These are phyloP conservation scores for Brachystomella parvula DNA, from an alignment of 1,140 invertebrate species.

Conservation along the genomic window DNA sequence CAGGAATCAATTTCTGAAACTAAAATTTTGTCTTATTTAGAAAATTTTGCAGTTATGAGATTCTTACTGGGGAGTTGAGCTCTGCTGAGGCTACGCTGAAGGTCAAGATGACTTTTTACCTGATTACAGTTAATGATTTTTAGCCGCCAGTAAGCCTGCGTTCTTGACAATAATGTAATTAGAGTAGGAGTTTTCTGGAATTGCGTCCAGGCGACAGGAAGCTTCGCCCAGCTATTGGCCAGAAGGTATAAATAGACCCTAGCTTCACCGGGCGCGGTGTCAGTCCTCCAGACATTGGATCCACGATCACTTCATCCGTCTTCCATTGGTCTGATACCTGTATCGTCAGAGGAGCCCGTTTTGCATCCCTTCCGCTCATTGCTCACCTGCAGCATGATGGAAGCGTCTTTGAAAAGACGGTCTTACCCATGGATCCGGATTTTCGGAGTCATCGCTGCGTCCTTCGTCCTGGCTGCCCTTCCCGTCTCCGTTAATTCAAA, in stretches of 20 bases:
- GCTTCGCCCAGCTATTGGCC: too few relatives aligned
- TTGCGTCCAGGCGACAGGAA: not conserved
- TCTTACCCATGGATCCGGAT: not conserved
- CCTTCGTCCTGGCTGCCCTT: not conserved
- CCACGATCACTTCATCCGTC: not conserved
- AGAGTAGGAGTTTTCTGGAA: not conserved
- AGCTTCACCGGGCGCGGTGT: not conserved
- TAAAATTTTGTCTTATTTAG: too few relatives aligned
- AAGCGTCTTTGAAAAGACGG: too few relatives aligned
- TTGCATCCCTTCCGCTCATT: not conserved
- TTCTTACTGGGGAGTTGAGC: too few relatives aligned
- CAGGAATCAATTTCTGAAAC: too few relatives aligned
- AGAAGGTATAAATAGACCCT: not conserved
- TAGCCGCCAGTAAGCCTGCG: too few relatives aligned
- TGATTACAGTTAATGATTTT: too few relatives aligned
- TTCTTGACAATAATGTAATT: too few relatives aligned
- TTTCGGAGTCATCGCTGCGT: not conserved
- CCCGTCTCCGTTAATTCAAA: not conserved
- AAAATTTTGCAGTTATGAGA: too few relatives aligned
- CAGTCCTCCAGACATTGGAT: not conserved
- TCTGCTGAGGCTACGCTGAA: too few relatives aligned
- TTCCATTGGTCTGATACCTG: not conserved
- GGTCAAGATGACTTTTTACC: too few relatives aligned
- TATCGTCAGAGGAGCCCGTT: not conserved
- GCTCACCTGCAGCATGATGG: not conserved